These are phyloP conservation scores for Micromussa lordhowensis DNA, from an alignment of 92 coral and sea anemone species.

Conservation along the genomic window DNA sequence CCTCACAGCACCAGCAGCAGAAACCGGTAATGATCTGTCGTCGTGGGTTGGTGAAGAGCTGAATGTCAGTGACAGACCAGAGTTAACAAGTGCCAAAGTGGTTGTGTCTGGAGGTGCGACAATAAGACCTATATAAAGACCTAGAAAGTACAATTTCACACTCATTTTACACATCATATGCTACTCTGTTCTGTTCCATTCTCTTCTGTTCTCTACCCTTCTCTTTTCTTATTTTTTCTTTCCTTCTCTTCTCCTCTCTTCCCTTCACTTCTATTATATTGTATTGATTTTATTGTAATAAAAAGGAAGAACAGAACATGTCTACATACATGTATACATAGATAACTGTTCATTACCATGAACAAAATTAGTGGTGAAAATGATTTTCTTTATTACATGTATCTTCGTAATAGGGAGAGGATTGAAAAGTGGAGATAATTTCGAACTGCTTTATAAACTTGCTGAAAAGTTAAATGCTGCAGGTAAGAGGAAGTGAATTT, in stretches of 20 bases:
- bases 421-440: slow-evolving; percentile 94
- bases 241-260: no score
- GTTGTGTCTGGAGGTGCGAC: slow-evolving; percentile 94
- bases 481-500: slow-evolving; percentile 48
- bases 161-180: no score
- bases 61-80: slow-evolving; percentile 94
- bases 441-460: slow-evolving; percentile 85
- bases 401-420: slow-evolving; percentile 82
- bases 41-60: slow-evolving; percentile 86
- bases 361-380: background rate
- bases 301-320: no score
- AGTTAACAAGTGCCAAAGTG: slow-evolving; percentile 93
- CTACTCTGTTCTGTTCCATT: no score
- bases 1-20: slow-evolving; percentile 86
- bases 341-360: no score
- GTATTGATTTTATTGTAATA: no score
- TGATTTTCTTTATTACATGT: background rate
- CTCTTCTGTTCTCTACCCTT: no score
- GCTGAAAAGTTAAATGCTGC: slow-evolving; percentile 98
- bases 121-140: no score
- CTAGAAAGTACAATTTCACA: no score
- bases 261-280: no score
- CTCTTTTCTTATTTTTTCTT: no score
- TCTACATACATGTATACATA: no score
- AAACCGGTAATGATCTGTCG: slow-evolving; percentile 89